Conservation (phyloP, 2,888 invertebrate genomes). For the Andrena hattorfiana region DNA sequence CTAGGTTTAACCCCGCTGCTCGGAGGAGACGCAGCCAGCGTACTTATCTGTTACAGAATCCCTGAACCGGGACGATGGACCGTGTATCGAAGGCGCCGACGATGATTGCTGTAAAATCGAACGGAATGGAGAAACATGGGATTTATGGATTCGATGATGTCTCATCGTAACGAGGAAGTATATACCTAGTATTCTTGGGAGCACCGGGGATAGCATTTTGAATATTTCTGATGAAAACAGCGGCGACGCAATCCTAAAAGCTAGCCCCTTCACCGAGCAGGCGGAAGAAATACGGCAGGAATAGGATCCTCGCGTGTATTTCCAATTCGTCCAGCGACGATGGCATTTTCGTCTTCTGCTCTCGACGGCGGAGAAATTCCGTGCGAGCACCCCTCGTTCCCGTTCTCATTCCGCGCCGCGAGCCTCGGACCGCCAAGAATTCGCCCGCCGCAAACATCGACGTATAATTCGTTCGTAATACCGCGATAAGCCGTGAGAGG, state of each 20-base stretch:
- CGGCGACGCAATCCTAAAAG: not conserved
- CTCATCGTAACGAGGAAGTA: no score
- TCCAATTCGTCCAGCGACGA: not conserved
- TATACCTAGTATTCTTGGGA: no score
- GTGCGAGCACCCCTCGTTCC: not conserved
- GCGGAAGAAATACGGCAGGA: not conserved
- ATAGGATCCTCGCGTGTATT: not conserved
- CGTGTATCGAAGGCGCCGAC: not conserved
- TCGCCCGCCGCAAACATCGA: conserved; percentile 12
- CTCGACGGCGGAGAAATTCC: not conserved
- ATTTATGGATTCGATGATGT: not conserved
- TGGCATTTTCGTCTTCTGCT: not conserved
- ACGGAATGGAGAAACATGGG: not conserved
- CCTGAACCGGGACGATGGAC: not conserved
- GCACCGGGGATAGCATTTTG: no score
- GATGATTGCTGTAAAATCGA: not conserved
- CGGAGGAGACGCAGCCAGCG: conserved; percentile 4
- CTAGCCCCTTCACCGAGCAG: not conserved
- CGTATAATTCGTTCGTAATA: conserved; percentile 57
- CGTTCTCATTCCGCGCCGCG: not conserved
- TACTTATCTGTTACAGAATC: conserved; percentile 1
- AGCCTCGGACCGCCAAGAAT: not conserved
- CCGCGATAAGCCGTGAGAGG: conserved; percentile 33
- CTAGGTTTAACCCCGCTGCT: not conserved
- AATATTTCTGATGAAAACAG: no score